A percentile compares a stretch with the other conserved stretches of the same genome.
phyloP scores from a whole-genome alignment of 2,888 invertebrate species.

The Trachelus stipa region DNA sequence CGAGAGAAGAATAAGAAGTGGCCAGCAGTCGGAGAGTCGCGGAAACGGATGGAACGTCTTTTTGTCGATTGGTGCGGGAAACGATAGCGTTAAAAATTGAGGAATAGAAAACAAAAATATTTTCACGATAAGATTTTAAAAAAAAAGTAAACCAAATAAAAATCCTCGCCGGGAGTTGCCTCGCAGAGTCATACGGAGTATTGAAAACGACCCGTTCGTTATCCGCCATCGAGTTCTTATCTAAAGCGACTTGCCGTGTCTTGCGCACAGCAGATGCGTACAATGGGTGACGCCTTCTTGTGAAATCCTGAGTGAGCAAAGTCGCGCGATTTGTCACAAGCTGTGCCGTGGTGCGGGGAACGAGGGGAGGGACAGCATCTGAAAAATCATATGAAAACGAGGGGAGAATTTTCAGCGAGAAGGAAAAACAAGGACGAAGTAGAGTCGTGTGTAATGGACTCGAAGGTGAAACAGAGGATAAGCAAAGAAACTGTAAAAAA shows the following conservation, averaged over 20 bases:
- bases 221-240: background rate
- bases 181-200: background rate
- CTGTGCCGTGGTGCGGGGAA: background rate
- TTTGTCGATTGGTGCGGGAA: background rate
- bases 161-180: background rate
- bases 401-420: background rate
- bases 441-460: background rate
- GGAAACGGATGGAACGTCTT: background rate
- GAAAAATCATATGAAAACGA: background rate
- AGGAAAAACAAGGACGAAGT: too few species aligned
- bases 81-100: background rate
- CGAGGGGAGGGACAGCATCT: background rate
- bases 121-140: background rate
- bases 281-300: background rate
- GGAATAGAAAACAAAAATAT: rapidly evolving
- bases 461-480: background rate
- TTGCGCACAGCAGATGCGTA: background rate
- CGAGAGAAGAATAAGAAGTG: background rate
- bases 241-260: background rate
- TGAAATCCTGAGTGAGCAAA: background rate
- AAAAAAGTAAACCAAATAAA: background rate
- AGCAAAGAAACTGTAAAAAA: background rate
- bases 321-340: background rate
- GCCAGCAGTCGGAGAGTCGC: background rate
- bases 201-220: background rate